Base-by-base conservation (phyloP, 92 coral and sea anemone genomes). In the Actinostola sp. region DNA sequence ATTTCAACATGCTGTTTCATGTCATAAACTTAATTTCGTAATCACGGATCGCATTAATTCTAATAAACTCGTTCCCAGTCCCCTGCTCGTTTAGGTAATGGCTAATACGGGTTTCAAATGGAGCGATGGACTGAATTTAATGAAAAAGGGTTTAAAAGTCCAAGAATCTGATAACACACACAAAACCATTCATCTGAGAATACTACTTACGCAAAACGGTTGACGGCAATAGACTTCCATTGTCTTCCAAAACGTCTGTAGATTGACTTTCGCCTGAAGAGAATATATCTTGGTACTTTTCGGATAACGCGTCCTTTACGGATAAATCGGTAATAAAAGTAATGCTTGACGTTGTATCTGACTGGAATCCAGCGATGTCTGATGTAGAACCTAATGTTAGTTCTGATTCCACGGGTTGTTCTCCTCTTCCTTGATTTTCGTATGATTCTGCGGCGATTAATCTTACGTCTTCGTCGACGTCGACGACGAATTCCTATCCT, bases 131-230 rank as follows among this genome's bases (percentile, higher is more conserved):
- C n/a, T n/a, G n/a, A n/a, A n/a, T n/a, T n/a, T n/a, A n/a, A n/a
- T n/a, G n/a, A n/a, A n/a, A n/a, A n/a, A n/a, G n/a, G n/a, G n/a
- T n/a, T n/a, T n/a, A n/a, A n/a, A n/a, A n/a, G n/a, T n/a, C n/a
- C n/a, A n/a, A n/a, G n/a, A n/a, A n/a, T n/a, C n/a, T n/a, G n/a
- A n/a, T n/a, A n/a, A n/a, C n/a, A n/a, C n/a, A n/a, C 24, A 19
- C 29, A 55, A 26, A 20, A 8, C 31, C 11, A 31, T 60, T 2
- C 8, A 15, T 32, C 0, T 62, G 26, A 29, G 0, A 29, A 46
- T 51, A 13, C n/a, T 58, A 67, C 72, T 67, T 31, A 67, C 72
- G 72, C 58, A 35, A 67, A 67, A 9, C 60, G 55, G 1, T 29
- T 10, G 38, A 29, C 16, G 3, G 60, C 29, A 6, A 49, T 11